Conservation (phyloP, 2,888 invertebrate species). For the Ephialtes manifestator region DNA sequence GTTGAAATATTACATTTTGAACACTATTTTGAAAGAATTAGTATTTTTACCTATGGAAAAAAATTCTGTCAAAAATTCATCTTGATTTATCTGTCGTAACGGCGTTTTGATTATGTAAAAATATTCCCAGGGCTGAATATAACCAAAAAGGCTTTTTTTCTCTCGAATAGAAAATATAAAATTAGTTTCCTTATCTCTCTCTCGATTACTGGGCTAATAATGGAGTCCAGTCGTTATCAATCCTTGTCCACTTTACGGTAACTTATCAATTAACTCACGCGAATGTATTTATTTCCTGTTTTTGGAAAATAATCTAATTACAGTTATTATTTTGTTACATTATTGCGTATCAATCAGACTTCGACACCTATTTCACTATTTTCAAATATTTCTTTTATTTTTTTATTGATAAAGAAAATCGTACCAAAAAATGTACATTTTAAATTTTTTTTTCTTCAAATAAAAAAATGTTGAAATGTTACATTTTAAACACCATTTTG, state of each 20-base stretch:
- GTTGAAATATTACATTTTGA: not conserved
- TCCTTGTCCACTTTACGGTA: slow-evolving; percentile 17
- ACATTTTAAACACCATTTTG: too few species aligned
- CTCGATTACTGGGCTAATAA: slow-evolving; percentile 35
- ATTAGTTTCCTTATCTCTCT: not conserved
- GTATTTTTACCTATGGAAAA: too few species aligned
- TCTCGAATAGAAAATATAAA: not conserved
- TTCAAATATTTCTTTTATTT: too few species aligned
- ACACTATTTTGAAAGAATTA: not conserved
- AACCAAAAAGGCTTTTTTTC: not conserved
- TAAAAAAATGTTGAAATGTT: too few species aligned
- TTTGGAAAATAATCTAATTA: not conserved
- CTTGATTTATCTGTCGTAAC: too few species aligned
- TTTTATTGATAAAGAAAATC: too few species aligned
- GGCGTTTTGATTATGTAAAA: too few species aligned
- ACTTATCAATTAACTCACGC: slow-evolving; percentile 58
- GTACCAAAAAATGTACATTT: too few species aligned
- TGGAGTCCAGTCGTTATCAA: slow-evolving; percentile 9
- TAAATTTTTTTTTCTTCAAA: too few species aligned
- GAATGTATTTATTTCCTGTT: slow-evolving; percentile 18
- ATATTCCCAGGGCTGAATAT: too few species aligned
- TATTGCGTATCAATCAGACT: not conserved
- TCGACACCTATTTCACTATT: too few species aligned
- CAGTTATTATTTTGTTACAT: not conserved
- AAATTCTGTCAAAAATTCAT: too few species aligned